phyloP scores from a whole-genome alignment of 1,140 invertebrate genomes.

The Eubasilissa regina region DNA sequence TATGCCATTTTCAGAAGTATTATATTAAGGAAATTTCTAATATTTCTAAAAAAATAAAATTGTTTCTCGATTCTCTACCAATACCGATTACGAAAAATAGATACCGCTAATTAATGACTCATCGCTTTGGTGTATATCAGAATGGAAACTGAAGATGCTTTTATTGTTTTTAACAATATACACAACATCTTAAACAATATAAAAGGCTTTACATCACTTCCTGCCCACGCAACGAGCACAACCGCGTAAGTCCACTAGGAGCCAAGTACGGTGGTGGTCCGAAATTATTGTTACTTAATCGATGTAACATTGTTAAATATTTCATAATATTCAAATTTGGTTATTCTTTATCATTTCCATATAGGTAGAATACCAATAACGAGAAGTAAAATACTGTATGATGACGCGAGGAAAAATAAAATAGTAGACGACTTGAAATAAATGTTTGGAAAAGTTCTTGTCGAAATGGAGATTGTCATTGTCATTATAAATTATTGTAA shows the following conservation, averaged over 20 bases:
- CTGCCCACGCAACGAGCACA: slow-evolving; percentile 50
- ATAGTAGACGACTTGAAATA: not conserved
- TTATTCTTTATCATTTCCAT: too few relatives aligned
- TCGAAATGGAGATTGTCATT: not conserved
- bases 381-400: too few relatives aligned
- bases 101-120: slow-evolving; percentile 48
- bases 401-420: not conserved
- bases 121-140: slow-evolving; percentile 24
- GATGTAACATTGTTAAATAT: not conserved
- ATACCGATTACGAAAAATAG: slow-evolving; percentile 15
- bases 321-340: too few relatives aligned
- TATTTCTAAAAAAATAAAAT: too few relatives aligned
- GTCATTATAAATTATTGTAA: not conserved
- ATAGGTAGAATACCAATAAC: not conserved
- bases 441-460: not conserved
- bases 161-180: slow-evolving; percentile 57
- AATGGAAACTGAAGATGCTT: slow-evolving; percentile 43
- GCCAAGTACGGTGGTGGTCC: slow-evolving; percentile 21
- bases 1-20: too few relatives aligned
- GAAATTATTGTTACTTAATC: slow-evolving; percentile 2
- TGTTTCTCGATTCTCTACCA: not conserved
- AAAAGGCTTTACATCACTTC: slow-evolving; percentile 58
- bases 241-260: slow-evolving; percentile 40
- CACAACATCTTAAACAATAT: slow-evolving; percentile 57
- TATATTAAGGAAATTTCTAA: too few relatives aligned